Conservation (phyloP, 1,140 invertebrate genomes). For the Tetranychus urticae region DNA sequence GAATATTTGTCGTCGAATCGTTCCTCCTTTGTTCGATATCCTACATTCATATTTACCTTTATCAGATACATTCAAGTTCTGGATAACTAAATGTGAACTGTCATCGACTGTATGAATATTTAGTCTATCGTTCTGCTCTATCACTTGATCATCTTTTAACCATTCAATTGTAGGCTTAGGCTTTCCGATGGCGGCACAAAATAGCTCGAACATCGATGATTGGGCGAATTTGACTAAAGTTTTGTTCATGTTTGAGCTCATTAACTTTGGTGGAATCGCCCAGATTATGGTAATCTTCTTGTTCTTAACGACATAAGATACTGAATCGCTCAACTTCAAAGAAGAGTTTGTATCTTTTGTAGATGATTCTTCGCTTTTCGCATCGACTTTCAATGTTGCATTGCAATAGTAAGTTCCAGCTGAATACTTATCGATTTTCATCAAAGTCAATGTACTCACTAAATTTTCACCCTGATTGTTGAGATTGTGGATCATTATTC, state of each 20-base stretch:
- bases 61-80: slow-evolving; percentile 6
- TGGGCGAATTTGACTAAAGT: slow-evolving; percentile 1
- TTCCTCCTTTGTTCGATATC: slow-evolving; percentile 8
- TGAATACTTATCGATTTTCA: not conserved
- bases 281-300: not conserved
- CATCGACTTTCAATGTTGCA: not conserved
- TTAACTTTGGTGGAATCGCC: slow-evolving; percentile 1
- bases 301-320: not conserved
- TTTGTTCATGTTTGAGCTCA: slow-evolving; percentile 10
- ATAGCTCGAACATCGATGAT: slow-evolving; percentile 10
- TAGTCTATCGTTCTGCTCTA: slow-evolving; percentile 2
- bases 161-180: slow-evolving; percentile 12
- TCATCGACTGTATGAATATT: slow-evolving; percentile 5
- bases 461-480: not conserved
- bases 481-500: not conserved
- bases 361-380: not conserved
- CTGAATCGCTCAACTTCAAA: no score
- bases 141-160: slow-evolving; percentile 10
- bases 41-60: slow-evolving; percentile 10
- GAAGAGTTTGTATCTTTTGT: no score
- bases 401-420: not conserved
- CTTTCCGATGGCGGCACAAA: slow-evolving; percentile 9
- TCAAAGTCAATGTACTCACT: not conserved
- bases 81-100: slow-evolving; percentile 7
- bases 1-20: not conserved